Conservation (phyloP, 2,888 invertebrate genomes). For the Acanthococcus lagerstroemiae region DNA sequence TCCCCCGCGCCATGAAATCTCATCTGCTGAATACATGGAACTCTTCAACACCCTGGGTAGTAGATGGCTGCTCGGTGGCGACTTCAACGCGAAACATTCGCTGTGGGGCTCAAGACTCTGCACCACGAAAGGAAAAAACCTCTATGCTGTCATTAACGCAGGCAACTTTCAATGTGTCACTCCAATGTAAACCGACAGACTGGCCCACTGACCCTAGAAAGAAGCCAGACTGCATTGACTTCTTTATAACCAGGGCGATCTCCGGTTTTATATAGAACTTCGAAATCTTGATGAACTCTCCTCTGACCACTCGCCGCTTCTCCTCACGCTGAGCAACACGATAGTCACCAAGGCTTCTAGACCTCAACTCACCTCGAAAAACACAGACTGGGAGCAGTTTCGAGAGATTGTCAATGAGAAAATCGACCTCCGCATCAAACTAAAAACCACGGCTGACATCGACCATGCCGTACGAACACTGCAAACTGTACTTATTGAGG, state of each 20-base stretch:
- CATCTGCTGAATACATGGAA: too few relatives aligned
- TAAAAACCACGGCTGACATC: not conserved
- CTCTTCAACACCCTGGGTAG: too few relatives aligned
- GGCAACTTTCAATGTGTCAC: not conserved
- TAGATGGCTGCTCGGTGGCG: too few relatives aligned
- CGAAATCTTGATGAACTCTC: not conserved
- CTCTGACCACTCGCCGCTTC: not conserved
- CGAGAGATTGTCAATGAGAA: not conserved
- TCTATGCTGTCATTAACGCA: not conserved
- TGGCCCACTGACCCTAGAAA: too few relatives aligned
- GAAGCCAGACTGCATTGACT: too few relatives aligned
- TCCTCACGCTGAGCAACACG: not conserved
- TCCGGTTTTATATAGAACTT: too few relatives aligned
- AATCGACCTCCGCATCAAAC: too few relatives aligned
- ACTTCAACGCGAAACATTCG: not conserved
- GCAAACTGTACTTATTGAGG: not conserved
- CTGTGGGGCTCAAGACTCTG: not conserved
- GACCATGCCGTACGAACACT: too few relatives aligned
- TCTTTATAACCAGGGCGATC: too few relatives aligned
- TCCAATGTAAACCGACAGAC: too few relatives aligned
- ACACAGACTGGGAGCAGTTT: not conserved
- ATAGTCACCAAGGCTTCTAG: not conserved
- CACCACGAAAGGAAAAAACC: not conserved
- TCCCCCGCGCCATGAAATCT: too few relatives aligned
- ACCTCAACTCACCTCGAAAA: not conserved